Conservation (phyloP, 2,888 invertebrate genomes). For the Aporophyla lueneburgensis region DNA sequence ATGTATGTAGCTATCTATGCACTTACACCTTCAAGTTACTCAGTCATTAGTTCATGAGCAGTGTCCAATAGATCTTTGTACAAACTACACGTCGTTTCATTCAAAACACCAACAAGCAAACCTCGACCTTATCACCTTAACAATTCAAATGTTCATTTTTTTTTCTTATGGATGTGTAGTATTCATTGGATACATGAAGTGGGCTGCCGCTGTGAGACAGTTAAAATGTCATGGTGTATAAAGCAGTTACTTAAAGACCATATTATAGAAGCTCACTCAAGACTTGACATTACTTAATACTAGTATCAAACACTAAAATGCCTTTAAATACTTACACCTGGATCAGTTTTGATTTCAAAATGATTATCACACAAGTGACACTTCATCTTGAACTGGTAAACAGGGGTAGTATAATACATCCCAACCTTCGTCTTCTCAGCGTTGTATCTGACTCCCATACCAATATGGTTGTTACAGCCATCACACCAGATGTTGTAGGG, state of each 20-base stretch:
- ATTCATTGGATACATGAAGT: too few relatives aligned
- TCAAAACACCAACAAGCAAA: too few relatives aligned
- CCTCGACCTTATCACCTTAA: too few relatives aligned
- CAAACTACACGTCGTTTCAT: too few relatives aligned
- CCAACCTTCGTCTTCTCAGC: slow-evolving; percentile 98
- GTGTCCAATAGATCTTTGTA: too few relatives aligned
- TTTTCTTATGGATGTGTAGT: too few relatives aligned
- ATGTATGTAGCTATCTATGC: too few relatives aligned
- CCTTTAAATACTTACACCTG: slow-evolving; percentile 92
- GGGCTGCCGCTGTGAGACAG: too few relatives aligned
- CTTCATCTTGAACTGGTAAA: slow-evolving; percentile 99
- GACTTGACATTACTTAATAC: not conserved
- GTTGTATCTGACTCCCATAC: slow-evolving; percentile 99
- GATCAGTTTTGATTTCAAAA: slow-evolving; percentile 99
- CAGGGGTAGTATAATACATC: slow-evolving; percentile 99
- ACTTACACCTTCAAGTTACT: too few relatives aligned
- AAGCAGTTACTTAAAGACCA: not conserved
- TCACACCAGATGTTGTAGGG: slow-evolving; percentile 99
- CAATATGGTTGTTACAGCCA: slow-evolving; percentile 99
- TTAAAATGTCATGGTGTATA: too few relatives aligned
- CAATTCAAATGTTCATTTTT: too few relatives aligned
- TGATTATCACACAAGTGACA: slow-evolving; percentile 99
- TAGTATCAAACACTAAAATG: not conserved
- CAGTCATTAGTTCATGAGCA: too few relatives aligned
- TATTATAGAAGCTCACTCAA: not conserved